Percentiles rank a stretch among this genome's conserved stretches.
Evolutionary conservation across 2,888 invertebrate species (phyloP).

Genomic region (Anticlea derivata): DNA sequence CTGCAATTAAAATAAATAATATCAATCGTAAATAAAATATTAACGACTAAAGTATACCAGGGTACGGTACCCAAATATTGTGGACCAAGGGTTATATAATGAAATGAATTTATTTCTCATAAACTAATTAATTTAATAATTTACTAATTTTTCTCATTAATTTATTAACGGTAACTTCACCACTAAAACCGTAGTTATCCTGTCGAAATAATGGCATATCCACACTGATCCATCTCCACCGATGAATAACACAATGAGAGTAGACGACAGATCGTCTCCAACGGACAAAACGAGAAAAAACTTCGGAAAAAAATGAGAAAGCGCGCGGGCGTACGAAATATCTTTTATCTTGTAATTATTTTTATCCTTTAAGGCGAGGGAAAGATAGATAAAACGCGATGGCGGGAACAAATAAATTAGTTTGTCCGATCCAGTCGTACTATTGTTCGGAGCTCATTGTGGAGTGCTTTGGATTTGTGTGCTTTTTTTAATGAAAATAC

Average conservation of each 20-base stretch:
- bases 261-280: constrained; percentile 69
- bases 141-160: too few species aligned
- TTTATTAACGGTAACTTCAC: too few species aligned
- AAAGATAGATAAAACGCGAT: constrained; percentile 61
- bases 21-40: too few species aligned
- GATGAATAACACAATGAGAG: constrained; percentile 68
- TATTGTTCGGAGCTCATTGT: constrained; percentile 48
- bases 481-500: constrained; percentile 48
- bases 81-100: too few species aligned
- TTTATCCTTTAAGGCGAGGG: constrained; percentile 80
- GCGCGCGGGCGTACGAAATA: constrained; percentile 53
- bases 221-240: constrained; percentile 45
- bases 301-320: constrained; percentile 49
- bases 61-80: too few species aligned
- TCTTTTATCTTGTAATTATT: constrained; percentile 83
- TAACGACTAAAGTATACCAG: too few species aligned
- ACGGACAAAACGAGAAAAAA: constrained; percentile 59
- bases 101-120: too few species aligned
- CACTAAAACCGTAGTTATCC: too few species aligned
- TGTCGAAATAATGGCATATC: constrained; percentile 38
- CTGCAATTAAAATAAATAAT: too few species aligned
- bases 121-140: too few species aligned
- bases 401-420: constrained; percentile 64
- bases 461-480: constrained; percentile 34
- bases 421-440: constrained; percentile 70